These are phyloP conservation scores for Agelastica alni DNA, from an alignment of 2,888 invertebrate genomes.

Conservation along the genomic window DNA sequence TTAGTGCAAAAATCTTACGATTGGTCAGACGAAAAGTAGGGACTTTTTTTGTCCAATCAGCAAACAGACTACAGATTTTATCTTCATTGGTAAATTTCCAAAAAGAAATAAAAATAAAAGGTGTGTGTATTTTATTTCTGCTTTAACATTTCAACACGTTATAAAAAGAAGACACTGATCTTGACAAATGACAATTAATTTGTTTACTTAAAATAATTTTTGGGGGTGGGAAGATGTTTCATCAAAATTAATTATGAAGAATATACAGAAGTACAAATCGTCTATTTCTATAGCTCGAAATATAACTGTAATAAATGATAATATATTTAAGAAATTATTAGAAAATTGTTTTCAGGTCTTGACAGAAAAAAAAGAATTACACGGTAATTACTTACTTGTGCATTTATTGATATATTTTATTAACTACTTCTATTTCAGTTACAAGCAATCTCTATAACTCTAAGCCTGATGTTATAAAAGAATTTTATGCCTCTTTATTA, in stretches of 20 bases:
- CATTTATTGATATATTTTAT: not conserved
- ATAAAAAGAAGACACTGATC: no score
- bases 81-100: no score
- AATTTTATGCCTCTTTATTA: conserved; percentile 48
- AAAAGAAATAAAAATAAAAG: no score
- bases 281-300: conserved; percentile 40
- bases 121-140: no score
- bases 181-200: no score
- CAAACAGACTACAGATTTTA: no score
- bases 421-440: conserved; percentile 37
- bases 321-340: conserved; percentile 41
- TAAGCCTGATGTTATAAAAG: conserved; percentile 51
- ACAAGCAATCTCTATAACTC: conserved; percentile 44
- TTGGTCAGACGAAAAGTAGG: no score
- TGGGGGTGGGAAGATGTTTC: not conserved
- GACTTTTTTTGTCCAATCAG: no score
- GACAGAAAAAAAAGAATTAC: conserved; percentile 38
- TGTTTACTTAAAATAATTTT: no score
- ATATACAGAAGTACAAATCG: conserved; percentile 38
- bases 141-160: no score
- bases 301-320: conserved; percentile 39
- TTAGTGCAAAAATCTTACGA: no score
- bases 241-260: conserved; percentile 28
- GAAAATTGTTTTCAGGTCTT: conserved; percentile 46
- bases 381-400: conserved; percentile 39